phyloP scores from a whole-genome alignment of 2,888 invertebrate genomes.

The Dryobotodes eremita region DNA sequence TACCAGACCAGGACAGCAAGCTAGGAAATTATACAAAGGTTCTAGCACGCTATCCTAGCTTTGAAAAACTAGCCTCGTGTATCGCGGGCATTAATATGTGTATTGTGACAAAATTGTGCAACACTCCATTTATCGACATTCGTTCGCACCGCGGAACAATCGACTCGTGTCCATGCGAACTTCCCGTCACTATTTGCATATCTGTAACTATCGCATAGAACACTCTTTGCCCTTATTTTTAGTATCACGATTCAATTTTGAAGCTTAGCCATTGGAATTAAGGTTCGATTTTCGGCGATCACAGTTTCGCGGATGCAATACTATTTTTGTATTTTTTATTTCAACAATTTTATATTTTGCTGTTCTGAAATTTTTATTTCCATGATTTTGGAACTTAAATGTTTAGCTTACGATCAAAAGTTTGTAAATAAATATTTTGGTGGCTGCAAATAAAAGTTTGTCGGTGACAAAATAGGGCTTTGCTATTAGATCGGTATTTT shows the following conservation, averaged over 20 bases:
- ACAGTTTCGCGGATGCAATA: slow-evolving; percentile 23
- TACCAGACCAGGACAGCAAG: not conserved
- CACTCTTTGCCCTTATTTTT: slow-evolving; percentile 44
- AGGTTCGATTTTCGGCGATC: slow-evolving; percentile 7
- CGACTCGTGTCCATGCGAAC: slow-evolving; percentile 74
- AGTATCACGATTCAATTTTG: not conserved
- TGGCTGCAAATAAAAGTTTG: slow-evolving; percentile 20
- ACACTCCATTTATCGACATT: slow-evolving; percentile 71
- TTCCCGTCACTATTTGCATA: slow-evolving; percentile 77
- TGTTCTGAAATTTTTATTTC: not conserved
- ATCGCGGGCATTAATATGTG: slow-evolving; percentile 25
- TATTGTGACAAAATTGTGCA: slow-evolving; percentile 68
- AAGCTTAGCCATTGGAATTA: slow-evolving; percentile 4
- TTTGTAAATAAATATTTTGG: fast-evolving
- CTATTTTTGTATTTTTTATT: slow-evolving; percentile 43
- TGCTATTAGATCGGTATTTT: slow-evolving; percentile 62
- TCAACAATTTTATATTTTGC: slow-evolving; percentile 39
- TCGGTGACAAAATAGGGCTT: slow-evolving; percentile 49
- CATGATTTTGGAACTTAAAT: slow-evolving; percentile 19
- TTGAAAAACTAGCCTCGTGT: slow-evolving; percentile 1
- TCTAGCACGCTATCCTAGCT: not conserved
- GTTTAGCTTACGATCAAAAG: not conserved
- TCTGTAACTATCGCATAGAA: slow-evolving; percentile 59
- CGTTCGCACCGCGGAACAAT: slow-evolving; percentile 74
- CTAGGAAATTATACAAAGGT: not conserved